These are phyloP conservation scores for Drosophila funebris DNA, from an alignment of 1,140 invertebrate species.

Conservation along the genomic window DNA sequence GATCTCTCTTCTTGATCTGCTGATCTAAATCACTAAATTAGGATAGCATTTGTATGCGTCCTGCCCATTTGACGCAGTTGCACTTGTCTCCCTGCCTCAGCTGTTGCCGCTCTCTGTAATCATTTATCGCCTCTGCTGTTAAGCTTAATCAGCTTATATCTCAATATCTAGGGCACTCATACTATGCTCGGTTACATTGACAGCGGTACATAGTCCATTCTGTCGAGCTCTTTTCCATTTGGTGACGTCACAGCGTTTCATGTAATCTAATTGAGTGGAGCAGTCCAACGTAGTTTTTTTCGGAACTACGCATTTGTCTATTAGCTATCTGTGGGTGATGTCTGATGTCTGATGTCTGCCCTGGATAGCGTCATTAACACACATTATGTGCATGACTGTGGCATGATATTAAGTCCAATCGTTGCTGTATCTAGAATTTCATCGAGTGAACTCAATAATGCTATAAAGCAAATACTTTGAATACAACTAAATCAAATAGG, in stretches of 20 bases:
- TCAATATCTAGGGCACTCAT: slow-evolving; percentile 17
- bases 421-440: background rate
- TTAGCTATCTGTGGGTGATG: background rate
- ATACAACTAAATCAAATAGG: too few species aligned
- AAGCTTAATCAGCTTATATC: slow-evolving; percentile 16
- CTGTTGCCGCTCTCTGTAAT: background rate
- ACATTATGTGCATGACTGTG: slow-evolving; percentile 31
- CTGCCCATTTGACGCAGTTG: background rate
- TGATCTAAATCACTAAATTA: background rate
- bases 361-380: slow-evolving; percentile 32
- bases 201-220: slow-evolving; percentile 30
- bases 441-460: background rate
- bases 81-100: background rate
- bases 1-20: background rate
- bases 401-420: slow-evolving; percentile 23
- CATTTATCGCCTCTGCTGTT: background rate
- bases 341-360: slow-evolving; percentile 6
- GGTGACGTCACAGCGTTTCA: slow-evolving; percentile 36
- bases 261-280: slow-evolving; percentile 32
- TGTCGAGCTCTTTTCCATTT: background rate
- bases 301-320: slow-evolving; percentile 45
- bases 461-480: too few species aligned
- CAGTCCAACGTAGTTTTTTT: slow-evolving; percentile 19
- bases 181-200: slow-evolving; percentile 22
- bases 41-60: background rate